phyloP scores from a whole-genome alignment of 2,797 vertebrate species.

The Myripristis jacobus region DNA sequence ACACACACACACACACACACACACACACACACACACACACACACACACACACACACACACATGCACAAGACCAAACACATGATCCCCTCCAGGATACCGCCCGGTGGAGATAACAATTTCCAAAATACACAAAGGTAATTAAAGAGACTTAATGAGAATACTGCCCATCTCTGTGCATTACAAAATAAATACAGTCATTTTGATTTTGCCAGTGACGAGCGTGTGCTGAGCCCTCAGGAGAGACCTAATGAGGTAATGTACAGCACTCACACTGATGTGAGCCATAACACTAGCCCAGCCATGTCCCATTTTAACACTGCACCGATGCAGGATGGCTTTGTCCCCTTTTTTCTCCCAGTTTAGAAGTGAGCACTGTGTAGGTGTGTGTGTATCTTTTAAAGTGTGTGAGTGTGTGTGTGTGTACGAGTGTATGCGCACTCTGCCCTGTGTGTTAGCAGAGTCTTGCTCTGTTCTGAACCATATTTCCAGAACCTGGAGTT shows the following conservation, averaged over 20 bases:
- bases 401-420: slow-evolving; percentile 6
- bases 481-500: slow-evolving; percentile 64
- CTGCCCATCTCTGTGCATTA: neutral
- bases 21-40: no score
- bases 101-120: no score
- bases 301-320: slow-evolving; percentile 47
- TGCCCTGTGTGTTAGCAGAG: slow-evolving; percentile 32
- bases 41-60: no score
- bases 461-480: slow-evolving; percentile 57
- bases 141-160: neutral
- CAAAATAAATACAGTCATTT: neutral
- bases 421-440: neutral
- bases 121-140: no score
- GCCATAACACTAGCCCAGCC: slow-evolving; percentile 8
- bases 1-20: no score
- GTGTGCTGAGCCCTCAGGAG: slow-evolving; percentile 2
- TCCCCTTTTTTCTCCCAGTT: slow-evolving; percentile 64
- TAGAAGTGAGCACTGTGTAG: slow-evolving; percentile 38
- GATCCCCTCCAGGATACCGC: no score
- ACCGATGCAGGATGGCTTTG: slow-evolving; percentile 7
- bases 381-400: slow-evolving; percentile 15
- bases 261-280: slow-evolving; percentile 38
- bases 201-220: slow-evolving; percentile 6
- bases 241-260: slow-evolving; percentile 46
- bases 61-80: no score